phyloP scores from a whole-genome alignment of 2,888 invertebrate species.

The Bellardia bayeri region DNA sequence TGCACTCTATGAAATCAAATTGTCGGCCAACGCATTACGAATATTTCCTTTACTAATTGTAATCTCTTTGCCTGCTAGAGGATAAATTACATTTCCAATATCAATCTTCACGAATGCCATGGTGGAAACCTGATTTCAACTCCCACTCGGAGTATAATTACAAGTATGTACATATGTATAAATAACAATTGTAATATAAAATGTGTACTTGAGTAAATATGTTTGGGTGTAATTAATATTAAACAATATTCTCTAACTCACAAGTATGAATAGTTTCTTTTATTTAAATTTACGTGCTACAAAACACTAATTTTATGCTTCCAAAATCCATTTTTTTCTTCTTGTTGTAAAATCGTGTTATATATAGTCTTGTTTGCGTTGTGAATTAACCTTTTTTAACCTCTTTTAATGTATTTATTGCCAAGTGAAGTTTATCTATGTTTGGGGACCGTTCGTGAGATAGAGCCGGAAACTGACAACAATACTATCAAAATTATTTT shows the following conservation, averaged over 20 bases:
- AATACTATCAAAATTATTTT: too few species aligned
- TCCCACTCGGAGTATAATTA: neutral
- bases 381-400: too few species aligned
- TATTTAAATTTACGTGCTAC: neutral
- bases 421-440: too few species aligned
- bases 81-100: constrained; percentile 18
- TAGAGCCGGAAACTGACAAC: too few species aligned
- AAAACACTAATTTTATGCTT: neutral
- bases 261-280: neutral
- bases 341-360: too few species aligned
- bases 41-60: constrained; percentile 28
- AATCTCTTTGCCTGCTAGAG: neutral
- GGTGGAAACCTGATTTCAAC: neutral
- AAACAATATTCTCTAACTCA: neutral
- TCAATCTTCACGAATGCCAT: neutral
- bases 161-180: neutral
- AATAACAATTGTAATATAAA: constrained; percentile 6
- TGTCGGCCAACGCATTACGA: constrained; percentile 12
- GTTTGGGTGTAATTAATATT: constrained; percentile 7
- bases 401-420: too few species aligned
- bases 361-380: too few species aligned
- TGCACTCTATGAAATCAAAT: constrained; percentile 51
- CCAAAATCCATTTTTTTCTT: too few species aligned
- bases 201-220: neutral
- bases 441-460: too few species aligned